Percentiles rank a stretch among this genome's conserved stretches.
Conservation (phyloP, 2,797 vertebrate genomes). For the Gallinago stenura region DNA sequence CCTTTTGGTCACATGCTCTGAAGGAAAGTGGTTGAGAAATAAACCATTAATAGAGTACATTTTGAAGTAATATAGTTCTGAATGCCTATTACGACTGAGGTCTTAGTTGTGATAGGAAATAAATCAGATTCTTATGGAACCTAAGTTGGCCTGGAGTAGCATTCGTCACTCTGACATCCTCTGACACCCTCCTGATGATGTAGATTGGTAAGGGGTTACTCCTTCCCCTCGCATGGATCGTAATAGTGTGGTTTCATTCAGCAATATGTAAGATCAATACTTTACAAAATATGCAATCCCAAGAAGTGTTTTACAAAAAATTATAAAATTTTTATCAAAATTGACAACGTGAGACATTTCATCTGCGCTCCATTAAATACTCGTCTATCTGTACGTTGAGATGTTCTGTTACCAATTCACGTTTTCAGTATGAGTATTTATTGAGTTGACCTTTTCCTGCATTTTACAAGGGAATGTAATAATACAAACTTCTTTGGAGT, state of each 20-base stretch:
- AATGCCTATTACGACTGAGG: neutral
- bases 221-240: neutral
- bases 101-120: slow-evolving; percentile 1
- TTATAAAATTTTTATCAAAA: neutral
- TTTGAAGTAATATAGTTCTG: neutral
- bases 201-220: neutral
- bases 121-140: neutral
- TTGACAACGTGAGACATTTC: neutral
- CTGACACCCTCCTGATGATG: neutral
- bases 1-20: neutral
- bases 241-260: neutral
- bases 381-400: neutral
- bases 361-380: neutral
- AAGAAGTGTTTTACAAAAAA: neutral
- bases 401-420: neutral
- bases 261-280: neutral
- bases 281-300: neutral
- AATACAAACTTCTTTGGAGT: neutral
- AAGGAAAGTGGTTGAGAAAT: neutral
- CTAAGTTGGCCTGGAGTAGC: neutral
- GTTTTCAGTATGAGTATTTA: neutral
- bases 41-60: neutral
- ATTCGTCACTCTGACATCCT: neutral
- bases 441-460: neutral
- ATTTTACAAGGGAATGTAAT: neutral